phyloP scores from a whole-genome alignment of 2,797 vertebrate species.

The Fistularia tabacaria region DNA sequence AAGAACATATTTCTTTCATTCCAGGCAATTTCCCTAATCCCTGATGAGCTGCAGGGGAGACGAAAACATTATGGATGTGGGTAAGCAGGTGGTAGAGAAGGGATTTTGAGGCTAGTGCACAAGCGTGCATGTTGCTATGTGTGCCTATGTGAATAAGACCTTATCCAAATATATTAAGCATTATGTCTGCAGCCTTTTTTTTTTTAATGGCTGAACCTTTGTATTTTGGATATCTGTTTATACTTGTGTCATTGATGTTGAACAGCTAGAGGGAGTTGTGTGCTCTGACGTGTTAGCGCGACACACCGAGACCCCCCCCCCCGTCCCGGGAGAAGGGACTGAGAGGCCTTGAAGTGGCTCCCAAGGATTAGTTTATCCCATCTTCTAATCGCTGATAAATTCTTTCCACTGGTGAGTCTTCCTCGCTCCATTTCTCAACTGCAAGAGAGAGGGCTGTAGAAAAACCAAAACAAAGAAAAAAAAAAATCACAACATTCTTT shows the following conservation, averaged over 20 bases:
- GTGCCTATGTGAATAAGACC: slow-evolving; percentile 33
- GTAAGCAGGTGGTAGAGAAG: slow-evolving; percentile 73
- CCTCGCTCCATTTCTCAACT: slow-evolving; percentile 24
- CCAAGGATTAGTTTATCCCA: slow-evolving; percentile 86
- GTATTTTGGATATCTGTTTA: slow-evolving; percentile 29
- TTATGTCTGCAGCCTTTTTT: slow-evolving; percentile 30
- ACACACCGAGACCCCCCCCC: slow-evolving; percentile 65
- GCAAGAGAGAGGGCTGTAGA: slow-evolving; percentile 9
- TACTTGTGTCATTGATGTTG: slow-evolving; percentile 2
- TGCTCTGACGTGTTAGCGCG: slow-evolving; percentile 57
- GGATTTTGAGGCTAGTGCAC: slow-evolving; percentile 47
- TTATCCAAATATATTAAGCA: slow-evolving; percentile 56
- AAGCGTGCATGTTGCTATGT: slow-evolving; percentile 24
- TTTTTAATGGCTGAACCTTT: slow-evolving; percentile 33
- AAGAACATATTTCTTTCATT: slow-evolving; percentile 82
- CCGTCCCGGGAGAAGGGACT: slow-evolving; percentile 72
- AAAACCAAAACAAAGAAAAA: slow-evolving; percentile 5
- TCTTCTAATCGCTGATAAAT: slow-evolving; percentile 90
- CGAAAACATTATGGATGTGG: slow-evolving; percentile 69
- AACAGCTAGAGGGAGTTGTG: neutral
- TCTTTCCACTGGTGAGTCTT: slow-evolving; percentile 78
- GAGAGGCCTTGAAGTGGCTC: slow-evolving; percentile 83
- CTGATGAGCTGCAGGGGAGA: slow-evolving; percentile 76
- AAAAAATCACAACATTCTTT: slow-evolving; percentile 8
- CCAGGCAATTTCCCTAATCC: slow-evolving; percentile 82